Evolutionary conservation across 2,888 invertebrate species (phyloP).

Genomic region (Heteropelma amictum): DNA sequence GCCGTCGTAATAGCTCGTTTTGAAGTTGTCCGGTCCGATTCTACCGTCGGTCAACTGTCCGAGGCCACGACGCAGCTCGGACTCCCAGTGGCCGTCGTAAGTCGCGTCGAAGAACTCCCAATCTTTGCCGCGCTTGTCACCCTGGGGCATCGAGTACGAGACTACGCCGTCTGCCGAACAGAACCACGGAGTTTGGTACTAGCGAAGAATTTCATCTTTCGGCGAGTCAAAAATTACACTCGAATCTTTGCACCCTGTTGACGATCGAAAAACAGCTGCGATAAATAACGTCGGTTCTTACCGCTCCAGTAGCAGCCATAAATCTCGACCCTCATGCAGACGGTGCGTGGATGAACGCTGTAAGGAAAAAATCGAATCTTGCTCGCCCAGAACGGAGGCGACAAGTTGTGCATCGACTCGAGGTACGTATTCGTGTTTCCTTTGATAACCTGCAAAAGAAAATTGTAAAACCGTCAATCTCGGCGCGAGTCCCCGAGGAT

Average conservation of each 20-base stretch:
- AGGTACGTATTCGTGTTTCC: constrained; percentile 94
- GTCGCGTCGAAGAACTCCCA: constrained; percentile 90
- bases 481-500: no score
- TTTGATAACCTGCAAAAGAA: constrained; percentile 83
- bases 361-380: constrained; percentile 91
- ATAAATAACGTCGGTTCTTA: constrained; percentile 67
- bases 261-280: no score
- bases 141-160: constrained; percentile 92
- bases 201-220: no score
- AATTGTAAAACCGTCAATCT: not conserved
- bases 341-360: constrained; percentile 89
- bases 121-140: constrained; percentile 86
- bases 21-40: constrained; percentile 87
- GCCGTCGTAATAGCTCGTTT: constrained; percentile 81
- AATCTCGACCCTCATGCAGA: constrained; percentile 94
- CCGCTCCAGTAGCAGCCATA: constrained; percentile 91
- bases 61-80: constrained; percentile 86
- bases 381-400: constrained; percentile 91
- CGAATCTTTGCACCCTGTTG: not conserved
- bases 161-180: constrained; percentile 84
- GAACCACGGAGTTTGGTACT: no score
- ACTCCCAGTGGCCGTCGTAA: constrained; percentile 91
- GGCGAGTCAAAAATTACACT: no score
- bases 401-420: constrained; percentile 86
- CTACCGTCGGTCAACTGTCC: constrained; percentile 92